Evolutionary conservation across 2,797 vertebrate species (phyloP).

Genomic region (Clarias pachynema): DNA sequence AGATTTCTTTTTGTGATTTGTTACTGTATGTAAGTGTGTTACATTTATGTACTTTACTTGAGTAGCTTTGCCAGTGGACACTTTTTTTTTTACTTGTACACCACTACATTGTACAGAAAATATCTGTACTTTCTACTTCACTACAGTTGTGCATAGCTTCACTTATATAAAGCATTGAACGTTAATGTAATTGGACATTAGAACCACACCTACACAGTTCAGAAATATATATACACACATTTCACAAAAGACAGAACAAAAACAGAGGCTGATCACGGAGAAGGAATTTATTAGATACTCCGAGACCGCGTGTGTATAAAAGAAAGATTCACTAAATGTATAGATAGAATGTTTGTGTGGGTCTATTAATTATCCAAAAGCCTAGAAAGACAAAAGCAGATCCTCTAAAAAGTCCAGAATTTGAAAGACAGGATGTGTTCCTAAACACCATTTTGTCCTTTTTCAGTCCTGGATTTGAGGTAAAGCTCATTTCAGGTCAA

Average conservation of each 20-base stretch:
- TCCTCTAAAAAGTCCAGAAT: background rate
- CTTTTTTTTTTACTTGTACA: too few relatives aligned
- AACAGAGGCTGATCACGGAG: background rate
- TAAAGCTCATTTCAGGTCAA: background rate
- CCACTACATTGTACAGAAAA: too few relatives aligned
- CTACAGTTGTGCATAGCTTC: too few relatives aligned
- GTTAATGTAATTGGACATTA: too few relatives aligned
- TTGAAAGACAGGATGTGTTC: background rate
- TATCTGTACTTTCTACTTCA: too few relatives aligned
- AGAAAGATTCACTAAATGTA: background rate
- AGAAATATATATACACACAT: too few relatives aligned
- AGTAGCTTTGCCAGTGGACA: too few relatives aligned
- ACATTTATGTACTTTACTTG: too few relatives aligned
- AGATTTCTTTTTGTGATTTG: too few relatives aligned
- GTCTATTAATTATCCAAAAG: background rate
- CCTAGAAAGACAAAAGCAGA: background rate
- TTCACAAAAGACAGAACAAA: background rate
- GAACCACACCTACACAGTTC: too few relatives aligned
- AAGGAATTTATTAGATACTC: slow-evolving; percentile 11
- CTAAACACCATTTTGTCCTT: background rate
- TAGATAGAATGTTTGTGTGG: background rate
- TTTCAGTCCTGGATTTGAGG: background rate
- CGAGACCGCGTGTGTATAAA: background rate
- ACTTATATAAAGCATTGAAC: too few relatives aligned
- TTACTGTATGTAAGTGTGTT: too few relatives aligned